Base-by-base conservation (phyloP, 2,888 invertebrate species). In the Conus canariensis region DNA sequence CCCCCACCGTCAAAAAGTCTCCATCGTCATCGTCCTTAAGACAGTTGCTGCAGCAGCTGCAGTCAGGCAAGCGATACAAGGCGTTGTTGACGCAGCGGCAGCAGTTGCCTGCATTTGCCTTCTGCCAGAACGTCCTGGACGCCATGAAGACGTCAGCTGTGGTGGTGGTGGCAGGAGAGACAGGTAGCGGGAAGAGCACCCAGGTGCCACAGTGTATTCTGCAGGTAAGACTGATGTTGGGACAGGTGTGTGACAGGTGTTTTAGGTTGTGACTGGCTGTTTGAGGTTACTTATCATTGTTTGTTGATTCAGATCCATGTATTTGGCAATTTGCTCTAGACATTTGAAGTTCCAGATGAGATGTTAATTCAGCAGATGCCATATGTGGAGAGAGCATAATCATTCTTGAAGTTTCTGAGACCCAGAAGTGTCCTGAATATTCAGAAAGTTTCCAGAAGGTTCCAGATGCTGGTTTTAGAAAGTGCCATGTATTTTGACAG, bases 181-280 rank as follows among this genome's bases (percentile, higher is more conserved):
- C 96, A 14, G 96, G 96, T 30, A 95, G 96, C 92, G 96, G 96
- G 0, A 96, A 96, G 91, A 95, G 95, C 92, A 96, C 96, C 4
- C 96, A 96, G 90, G 94, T 96, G n/a, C 96, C 96, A 45, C 96
- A 96, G 92, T 96, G 95, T 90, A 90, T 96, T 59, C 92, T 96
- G 19, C 94, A 96, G 95, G 96, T 95, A 90, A 80, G 91, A 45
- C 45, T 4, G 45, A 45, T 45, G 45, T 45, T 60, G 16, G 64
- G 64, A 64, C 0, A 7, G 64, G 10, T 64, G 10, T 64, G 19
- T 8, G 77, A 80, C 30, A 14, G 80, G 80, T 80, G 22, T 3
- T 22, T 8, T 22, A 22, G 70, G 10, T 56, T 14, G 8, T 56
- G 56, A 45, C 45, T 45, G 45, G 45, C 45, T 45, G 45, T 45